phyloP scores from a whole-genome alignment of 2,888 invertebrate species.

The Pammene fasciana region DNA sequence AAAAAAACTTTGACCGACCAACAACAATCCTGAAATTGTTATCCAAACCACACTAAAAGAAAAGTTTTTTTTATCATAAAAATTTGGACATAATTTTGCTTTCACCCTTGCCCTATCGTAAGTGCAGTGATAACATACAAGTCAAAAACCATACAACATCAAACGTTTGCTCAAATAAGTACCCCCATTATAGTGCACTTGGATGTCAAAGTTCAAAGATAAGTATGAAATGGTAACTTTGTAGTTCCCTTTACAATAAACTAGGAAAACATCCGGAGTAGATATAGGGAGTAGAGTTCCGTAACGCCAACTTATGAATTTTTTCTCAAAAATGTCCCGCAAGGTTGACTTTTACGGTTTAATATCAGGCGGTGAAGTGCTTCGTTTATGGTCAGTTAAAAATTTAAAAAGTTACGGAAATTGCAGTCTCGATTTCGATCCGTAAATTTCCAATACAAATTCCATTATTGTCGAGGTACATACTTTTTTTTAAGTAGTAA shows the following conservation, averaged over 20 bases:
- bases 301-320: not conserved
- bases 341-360: too few relatives aligned
- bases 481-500: too few relatives aligned
- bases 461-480: too few relatives aligned
- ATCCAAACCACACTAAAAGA: too few relatives aligned
- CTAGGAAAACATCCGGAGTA: conserved; percentile 30
- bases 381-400: too few relatives aligned
- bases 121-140: conserved; percentile 9
- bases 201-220: conserved; percentile 40
- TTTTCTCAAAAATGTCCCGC: too few relatives aligned
- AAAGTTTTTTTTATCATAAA: not conserved
- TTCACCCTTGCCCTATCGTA: not conserved
- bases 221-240: conserved; percentile 37
- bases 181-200: conserved; percentile 32
- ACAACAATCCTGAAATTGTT: too few relatives aligned
- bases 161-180: conserved; percentile 31
- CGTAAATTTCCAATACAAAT: too few relatives aligned
- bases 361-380: too few relatives aligned
- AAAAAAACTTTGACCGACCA: too few relatives aligned
- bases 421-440: too few relatives aligned
- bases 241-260: conserved; percentile 38
- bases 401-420: too few relatives aligned
- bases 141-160: conserved; percentile 31
- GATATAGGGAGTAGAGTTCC: conserved; percentile 28
- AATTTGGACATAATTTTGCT: not conserved